These are phyloP conservation scores for Lagopus muta DNA, from an alignment of 2,113 vertebrate species.

Conservation along the genomic window DNA sequence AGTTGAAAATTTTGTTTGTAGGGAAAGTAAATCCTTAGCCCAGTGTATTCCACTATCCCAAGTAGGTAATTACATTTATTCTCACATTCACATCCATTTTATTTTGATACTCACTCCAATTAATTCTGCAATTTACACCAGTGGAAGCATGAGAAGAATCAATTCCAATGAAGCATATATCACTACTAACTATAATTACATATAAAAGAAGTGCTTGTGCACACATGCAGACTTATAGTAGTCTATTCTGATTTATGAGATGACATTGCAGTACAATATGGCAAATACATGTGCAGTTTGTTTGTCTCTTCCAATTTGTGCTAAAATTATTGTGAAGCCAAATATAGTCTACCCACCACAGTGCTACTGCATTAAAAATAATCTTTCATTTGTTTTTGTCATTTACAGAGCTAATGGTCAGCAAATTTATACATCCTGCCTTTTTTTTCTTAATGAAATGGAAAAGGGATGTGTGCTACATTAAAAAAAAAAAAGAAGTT, in stretches of 20 bases:
- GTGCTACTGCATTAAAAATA: slow-evolving; percentile 58
- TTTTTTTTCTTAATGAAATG: slow-evolving; percentile 79
- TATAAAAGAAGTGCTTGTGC: neutral
- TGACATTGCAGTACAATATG: slow-evolving; percentile 21
- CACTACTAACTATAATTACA: slow-evolving; percentile 4
- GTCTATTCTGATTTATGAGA: slow-evolving; percentile 42
- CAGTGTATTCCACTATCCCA: neutral
- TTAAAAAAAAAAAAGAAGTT: slow-evolving; percentile 64
- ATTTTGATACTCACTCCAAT: slow-evolving; percentile 33
- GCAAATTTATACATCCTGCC: slow-evolving; percentile 76
- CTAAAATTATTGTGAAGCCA: slow-evolving; percentile 46
- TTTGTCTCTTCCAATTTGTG: slow-evolving; percentile 63
- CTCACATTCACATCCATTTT: neutral
- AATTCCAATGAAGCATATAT: neutral
- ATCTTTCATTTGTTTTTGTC: slow-evolving; percentile 69
- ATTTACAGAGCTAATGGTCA: slow-evolving; percentile 78
- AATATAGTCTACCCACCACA: slow-evolving; percentile 31
- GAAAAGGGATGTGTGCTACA: slow-evolving; percentile 76
- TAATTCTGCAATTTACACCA: slow-evolving; percentile 30
- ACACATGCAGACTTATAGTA: neutral
- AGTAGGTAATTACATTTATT: neutral
- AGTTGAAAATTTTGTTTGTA: neutral
- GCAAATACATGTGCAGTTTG: slow-evolving; percentile 60
- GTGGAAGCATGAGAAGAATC: neutral
- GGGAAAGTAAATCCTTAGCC: neutral